Conservation (phyloP, 1,140 invertebrate genomes). For the Dendroctonus ponderosae region DNA sequence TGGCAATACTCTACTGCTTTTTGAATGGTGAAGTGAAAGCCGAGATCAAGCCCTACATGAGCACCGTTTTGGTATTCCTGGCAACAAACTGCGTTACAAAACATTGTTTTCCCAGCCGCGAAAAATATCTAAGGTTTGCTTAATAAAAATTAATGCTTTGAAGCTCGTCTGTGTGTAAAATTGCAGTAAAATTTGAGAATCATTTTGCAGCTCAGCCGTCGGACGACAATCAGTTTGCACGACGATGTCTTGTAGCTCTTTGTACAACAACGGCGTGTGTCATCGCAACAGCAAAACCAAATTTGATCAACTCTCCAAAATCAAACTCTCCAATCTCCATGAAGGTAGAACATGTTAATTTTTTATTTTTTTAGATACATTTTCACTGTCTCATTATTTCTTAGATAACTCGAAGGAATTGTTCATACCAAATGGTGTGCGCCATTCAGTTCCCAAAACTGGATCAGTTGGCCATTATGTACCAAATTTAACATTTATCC, state of each 20-base stretch:
- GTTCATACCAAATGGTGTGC: constrained; percentile 1
- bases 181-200: constrained; percentile 18
- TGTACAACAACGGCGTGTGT: constrained; percentile 46
- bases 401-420: constrained; percentile 14
- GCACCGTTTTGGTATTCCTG: constrained; percentile 39
- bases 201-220: constrained; percentile 45
- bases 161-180: not conserved
- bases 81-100: constrained; percentile 42
- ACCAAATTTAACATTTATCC: constrained; percentile 24
- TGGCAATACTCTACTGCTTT: constrained; percentile 86
- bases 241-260: constrained; percentile 50
- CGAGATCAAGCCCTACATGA: constrained; percentile 47
- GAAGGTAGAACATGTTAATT: not conserved
- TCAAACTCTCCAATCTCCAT: constrained; percentile 17
- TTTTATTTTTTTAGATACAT: not conserved
- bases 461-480: constrained; percentile 21
- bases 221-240: constrained; percentile 49
- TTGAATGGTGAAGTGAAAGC: constrained; percentile 79
- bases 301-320: constrained; percentile 35
- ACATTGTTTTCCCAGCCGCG: constrained; percentile 43
- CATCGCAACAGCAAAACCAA: constrained; percentile 35
- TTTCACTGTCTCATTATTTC: not conserved
- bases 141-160: not conserved
- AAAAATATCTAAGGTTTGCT: constrained; percentile 43
- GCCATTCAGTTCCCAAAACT: constrained; percentile 18